Percentiles rank a stretch among this genome's conserved stretches.
Conservation (phyloP, 2,888 invertebrate species). For the Cylindroiulus punctatus region DNA sequence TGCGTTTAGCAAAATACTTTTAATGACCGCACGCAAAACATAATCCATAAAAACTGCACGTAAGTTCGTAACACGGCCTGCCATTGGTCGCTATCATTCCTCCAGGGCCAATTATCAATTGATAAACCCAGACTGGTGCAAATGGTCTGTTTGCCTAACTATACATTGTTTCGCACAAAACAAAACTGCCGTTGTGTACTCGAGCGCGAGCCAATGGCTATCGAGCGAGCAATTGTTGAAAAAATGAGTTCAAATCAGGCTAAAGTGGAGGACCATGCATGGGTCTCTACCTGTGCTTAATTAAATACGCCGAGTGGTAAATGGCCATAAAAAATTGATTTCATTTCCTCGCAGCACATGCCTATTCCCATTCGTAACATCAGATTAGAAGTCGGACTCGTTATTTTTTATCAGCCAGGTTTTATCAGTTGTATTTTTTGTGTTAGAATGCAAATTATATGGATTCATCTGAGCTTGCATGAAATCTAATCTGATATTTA, state of each 20-base stretch:
- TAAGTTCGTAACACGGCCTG: neutral
- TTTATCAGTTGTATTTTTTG: constrained; percentile 33
- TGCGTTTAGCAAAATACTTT: constrained; percentile 34
- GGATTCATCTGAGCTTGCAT: constrained; percentile 42
- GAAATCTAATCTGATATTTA: constrained; percentile 37
- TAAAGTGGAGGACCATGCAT: constrained; percentile 13
- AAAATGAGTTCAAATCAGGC: neutral
- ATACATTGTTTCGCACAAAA: neutral
- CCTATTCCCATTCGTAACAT: constrained; percentile 16
- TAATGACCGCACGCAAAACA: neutral
- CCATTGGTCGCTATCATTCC: neutral
- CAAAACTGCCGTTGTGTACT: neutral
- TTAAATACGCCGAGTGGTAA: neutral
- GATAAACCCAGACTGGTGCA: constrained; percentile 12
- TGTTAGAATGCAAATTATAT: constrained; percentile 34
- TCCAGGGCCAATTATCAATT: neutral
- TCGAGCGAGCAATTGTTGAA: neutral
- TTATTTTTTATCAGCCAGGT: constrained; percentile 5
- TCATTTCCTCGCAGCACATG: constrained; percentile 40
- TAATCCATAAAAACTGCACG: neutral
- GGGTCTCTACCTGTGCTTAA: constrained; percentile 24
- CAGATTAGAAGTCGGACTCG: neutral
- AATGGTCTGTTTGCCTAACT: neutral
- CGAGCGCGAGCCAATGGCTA: neutral
- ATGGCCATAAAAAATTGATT: neutral